Base-by-base conservation (phyloP, 2,888 invertebrate species). In the Myathropa florea region DNA sequence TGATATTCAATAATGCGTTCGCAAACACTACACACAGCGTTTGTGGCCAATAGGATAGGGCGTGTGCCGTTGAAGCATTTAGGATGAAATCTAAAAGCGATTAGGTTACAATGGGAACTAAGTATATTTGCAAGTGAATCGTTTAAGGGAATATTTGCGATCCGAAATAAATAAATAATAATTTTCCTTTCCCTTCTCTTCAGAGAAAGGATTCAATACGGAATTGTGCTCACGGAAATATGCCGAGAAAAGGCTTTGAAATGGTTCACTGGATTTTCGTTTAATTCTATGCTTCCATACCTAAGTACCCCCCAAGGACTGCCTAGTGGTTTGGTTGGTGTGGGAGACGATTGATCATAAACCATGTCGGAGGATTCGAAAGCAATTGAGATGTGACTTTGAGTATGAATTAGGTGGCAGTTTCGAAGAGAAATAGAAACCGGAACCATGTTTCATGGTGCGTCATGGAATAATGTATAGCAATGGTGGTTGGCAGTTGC, bases 1-100 rank as follows among this genome's bases (percentile, higher is more conserved):
- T 82, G 73, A 77, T 86, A 82, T 86, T 86, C 82, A 73, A 78
- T 75, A 78, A 75, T 60, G 73, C 68, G 67, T 77, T 85, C 14
- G 53, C 70, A 73, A 82, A 78, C 68, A 64, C 68, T 39, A 39
- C 68, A 57, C 36, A 64, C 53, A 7, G 46, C 39, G n/a, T 21
- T 84, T 72, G 71, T 76, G 76, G 76, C 71, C 76, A 67, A 71
- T 26, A 18, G 26, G 61, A 57, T 63, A 21, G 24, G 64, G 24
- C 46, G 46, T 18, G 7, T 68, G 53, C 39, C 57, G 59, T 36
- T 61, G 71, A 76, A 61, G 67, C 67, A 55, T 84, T 84, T 76
- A 67, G 14, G 60, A 67, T 39, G 39, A 71, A 84, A 71, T 85
- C 63, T n/a, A 81, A 82, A 85, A 82, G 68, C 82, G 85, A 82